Conservation (phyloP, 2,888 invertebrate genomes). For the Drosophila quinaria region DNA sequence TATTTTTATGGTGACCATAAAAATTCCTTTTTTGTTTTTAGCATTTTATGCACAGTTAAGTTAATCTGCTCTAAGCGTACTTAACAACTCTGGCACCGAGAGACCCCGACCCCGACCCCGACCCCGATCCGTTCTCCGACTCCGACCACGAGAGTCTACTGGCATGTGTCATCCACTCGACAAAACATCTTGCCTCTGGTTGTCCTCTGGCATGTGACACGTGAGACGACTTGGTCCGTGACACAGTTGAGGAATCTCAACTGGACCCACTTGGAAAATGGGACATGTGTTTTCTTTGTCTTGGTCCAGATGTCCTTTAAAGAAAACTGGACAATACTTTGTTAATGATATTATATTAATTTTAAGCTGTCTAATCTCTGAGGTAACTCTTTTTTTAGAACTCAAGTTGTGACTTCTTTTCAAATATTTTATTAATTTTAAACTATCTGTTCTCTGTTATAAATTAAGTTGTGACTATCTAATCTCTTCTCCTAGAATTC, state of each 20-base stretch:
- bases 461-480: not conserved
- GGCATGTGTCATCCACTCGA: constrained; percentile 77
- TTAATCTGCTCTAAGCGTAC: constrained; percentile 78
- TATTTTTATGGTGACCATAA: constrained; percentile 69
- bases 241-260: constrained; percentile 50
- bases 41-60: constrained; percentile 80
- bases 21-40: constrained; percentile 67
- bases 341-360: not conserved
- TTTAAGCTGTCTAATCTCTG: not conserved
- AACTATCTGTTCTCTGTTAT: too few species aligned
- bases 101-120: constrained; percentile 18
- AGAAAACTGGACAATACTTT: constrained; percentile 6
- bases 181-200: constrained; percentile 35
- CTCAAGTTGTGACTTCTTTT: not conserved
- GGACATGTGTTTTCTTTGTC: constrained; percentile 46
- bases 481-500: not conserved
- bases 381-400: too few species aligned
- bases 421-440: not conserved
- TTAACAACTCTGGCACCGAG: constrained; percentile 60
- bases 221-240: constrained; percentile 70
- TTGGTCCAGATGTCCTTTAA: constrained; percentile 32
- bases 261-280: constrained; percentile 60
- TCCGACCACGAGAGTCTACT: constrained; percentile 35
- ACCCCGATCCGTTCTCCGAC: constrained; percentile 4
- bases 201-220: constrained; percentile 61